These are phyloP conservation scores for Allolobophora icterica DNA, from an alignment of 2,888 invertebrate genomes.

Conservation along the genomic window DNA sequence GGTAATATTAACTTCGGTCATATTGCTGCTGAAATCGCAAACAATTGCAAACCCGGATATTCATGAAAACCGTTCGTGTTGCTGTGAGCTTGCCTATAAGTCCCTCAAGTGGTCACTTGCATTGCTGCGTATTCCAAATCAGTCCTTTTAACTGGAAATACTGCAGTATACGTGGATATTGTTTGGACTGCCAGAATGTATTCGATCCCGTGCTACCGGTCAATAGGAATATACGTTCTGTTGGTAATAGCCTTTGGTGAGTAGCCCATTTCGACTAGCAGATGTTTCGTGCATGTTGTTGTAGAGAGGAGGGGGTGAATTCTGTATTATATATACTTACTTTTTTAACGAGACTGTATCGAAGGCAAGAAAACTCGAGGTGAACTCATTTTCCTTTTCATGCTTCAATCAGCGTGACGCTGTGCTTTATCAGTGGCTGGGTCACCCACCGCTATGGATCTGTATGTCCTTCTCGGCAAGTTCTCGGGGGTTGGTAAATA, in stretches of 20 bases:
- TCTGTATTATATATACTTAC: neutral
- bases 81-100: neutral
- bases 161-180: too few relatives aligned
- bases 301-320: too few relatives aligned
- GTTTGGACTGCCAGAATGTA: neutral
- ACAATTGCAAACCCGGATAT: neutral
- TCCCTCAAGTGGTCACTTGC: too few relatives aligned
- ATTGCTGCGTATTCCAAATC: too few relatives aligned
- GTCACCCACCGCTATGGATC: too few relatives aligned
- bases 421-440: too few relatives aligned
- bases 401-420: too few relatives aligned
- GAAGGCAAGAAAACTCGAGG: neutral
- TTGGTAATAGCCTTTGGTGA: neutral
- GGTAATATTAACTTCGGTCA: too few relatives aligned
- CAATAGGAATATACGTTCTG: conserved; percentile 6
- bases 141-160: too few relatives aligned
- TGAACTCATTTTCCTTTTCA: too few relatives aligned
- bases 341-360: neutral
- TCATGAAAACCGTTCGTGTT: neutral
- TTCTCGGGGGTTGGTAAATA: neutral
- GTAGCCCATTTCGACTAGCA: neutral
- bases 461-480: too few relatives aligned
- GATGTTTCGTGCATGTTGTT: neutral
- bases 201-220: neutral
- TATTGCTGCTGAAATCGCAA: neutral